Evolutionary conservation across 2,797 vertebrate genomes (phyloP), one percentile per base, ranked within the genome.

Genomic region (Tympanoctomys barrerae): DNA sequence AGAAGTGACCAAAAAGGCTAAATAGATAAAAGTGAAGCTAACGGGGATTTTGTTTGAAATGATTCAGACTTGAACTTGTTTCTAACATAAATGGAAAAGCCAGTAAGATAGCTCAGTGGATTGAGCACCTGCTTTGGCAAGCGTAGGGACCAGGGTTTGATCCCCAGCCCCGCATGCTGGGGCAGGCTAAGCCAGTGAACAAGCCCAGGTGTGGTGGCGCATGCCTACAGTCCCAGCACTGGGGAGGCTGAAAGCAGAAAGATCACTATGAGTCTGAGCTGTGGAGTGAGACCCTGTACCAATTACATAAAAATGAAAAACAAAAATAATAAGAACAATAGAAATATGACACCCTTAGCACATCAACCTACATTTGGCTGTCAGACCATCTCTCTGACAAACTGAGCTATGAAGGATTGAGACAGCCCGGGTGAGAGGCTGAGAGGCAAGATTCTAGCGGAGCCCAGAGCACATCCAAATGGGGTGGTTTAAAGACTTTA

Each of bases 341-440:
- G 42, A 90, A 94, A 49, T 46, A 21, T 31, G 3, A 19, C 33
- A 73, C 8, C 36, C 33, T 86, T 93, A 86, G 28, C 21, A 71
- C 5, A 94, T 62, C 26, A 57, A 59, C 33, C 31, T 81, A 71
- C 75, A 36, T 70, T 61, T 79, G n/a, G 14, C 79, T 77, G 70
- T 73, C 46, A 59, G 18, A 59, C 93, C 3, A 11, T 64, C 31
- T 79, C 73, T 66, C 6, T 36, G 9, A 87, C 22, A 90, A 42
- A 33, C 75, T 91, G 33, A 94, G 78, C 39, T 85, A 77, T 85
- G 57, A 96, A 78, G 42, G 70, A 64, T 73, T 92, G 57, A 80
- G 16, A 14, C 87, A 68, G 9, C 78, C 5, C 42, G 5, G 3
- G 4, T 42, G 42, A 42, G 42, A 21, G 84, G 62, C 12, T 82